Base-by-base conservation (phyloP, 35 echinoderm and acorn worm genomes). In the Lytechinus variegatus region DNA sequence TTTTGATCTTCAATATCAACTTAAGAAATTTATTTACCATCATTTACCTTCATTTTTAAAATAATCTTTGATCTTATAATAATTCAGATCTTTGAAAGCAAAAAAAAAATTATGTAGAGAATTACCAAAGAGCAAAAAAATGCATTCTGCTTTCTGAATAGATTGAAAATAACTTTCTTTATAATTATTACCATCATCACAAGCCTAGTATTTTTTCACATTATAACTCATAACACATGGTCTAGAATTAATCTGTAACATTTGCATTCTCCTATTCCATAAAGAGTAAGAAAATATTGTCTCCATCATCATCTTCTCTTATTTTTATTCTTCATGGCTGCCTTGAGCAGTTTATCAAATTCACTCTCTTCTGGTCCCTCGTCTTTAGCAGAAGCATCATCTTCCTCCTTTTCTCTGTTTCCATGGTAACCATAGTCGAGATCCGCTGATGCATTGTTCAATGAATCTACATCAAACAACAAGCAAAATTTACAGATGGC, bases 271-370 rank as follows among this genome's bases (percentile, higher is more conserved):
- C 61, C 19, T 24, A 24, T 79, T 79, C 66, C 16, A 79, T 7
- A 79, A 79, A 79, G n/a, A n/a, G 6, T 11, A 58, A 3, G 3
- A 21, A 79, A 21, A 79, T 24, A 24, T 0, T n/a, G 19, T 79
- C 66, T 79, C 5, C 19, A 79, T 79, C 66, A 79, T 79, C 14
- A 79, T 79, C 19, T 79, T 5, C 12, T 79, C 52, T 54, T 90
- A 12, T 52, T 90, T 16, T 44, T 90, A 21, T 33, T 90, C 88
- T 90, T 90, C 88, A 90, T 90, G 28, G 88, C 88, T 90, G 88
- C 88, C 88, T 90, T 90, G 88, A 90, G 88, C 3, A 90, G 52
- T 21, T 90, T 90, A 90, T 90, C 88, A 52, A 90, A 90, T 90
- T 90, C 88, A 54, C 88, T 90, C 88, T 90, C 88, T 54, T 90